Percentiles rank a stretch among this genome's conserved stretches.
Conservation (phyloP, 2,113 vertebrate species). For the Orientallactaga bullata region DNA sequence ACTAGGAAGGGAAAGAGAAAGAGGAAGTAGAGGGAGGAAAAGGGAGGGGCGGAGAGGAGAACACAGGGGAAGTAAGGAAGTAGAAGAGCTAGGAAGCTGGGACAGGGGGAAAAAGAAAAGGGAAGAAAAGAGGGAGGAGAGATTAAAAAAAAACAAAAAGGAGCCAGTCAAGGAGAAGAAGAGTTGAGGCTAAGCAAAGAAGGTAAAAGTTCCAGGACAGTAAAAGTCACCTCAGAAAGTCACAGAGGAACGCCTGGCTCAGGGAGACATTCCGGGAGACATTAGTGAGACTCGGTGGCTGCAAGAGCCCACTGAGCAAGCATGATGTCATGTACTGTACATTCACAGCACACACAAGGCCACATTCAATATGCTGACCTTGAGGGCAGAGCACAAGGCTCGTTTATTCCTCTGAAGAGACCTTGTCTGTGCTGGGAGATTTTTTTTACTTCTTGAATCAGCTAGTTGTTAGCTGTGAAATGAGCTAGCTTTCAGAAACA, state of each 20-base stretch:
- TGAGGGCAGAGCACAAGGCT: constrained; percentile 74
- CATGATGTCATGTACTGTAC: constrained; percentile 74
- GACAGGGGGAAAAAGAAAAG: no score
- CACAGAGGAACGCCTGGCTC: neutral
- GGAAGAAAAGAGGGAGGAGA: no score
- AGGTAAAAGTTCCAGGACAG: neutral
- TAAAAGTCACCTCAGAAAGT: neutral
- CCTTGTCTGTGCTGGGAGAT: constrained; percentile 36
- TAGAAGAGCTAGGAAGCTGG: no score
- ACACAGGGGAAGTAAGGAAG: fast-evolving
- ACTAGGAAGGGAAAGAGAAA: neutral
- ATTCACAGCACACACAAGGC: constrained; percentile 71
- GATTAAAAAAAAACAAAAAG: no score
- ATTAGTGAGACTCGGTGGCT: neutral
- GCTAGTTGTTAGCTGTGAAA: constrained; percentile 53
- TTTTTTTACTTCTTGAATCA: constrained; percentile 56
- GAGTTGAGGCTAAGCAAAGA: neutral
- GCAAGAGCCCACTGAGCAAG: constrained; percentile 47
- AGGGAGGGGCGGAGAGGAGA: no score
- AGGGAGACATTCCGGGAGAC: neutral
- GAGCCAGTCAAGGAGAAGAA: neutral
- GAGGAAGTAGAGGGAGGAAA: neutral
- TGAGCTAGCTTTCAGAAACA: constrained; percentile 36
- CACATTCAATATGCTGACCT: constrained; percentile 74
- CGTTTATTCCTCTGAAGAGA: constrained; percentile 65